Base-by-base conservation (phyloP, 2,888 invertebrate species). In the Chironomus tentans region DNA sequence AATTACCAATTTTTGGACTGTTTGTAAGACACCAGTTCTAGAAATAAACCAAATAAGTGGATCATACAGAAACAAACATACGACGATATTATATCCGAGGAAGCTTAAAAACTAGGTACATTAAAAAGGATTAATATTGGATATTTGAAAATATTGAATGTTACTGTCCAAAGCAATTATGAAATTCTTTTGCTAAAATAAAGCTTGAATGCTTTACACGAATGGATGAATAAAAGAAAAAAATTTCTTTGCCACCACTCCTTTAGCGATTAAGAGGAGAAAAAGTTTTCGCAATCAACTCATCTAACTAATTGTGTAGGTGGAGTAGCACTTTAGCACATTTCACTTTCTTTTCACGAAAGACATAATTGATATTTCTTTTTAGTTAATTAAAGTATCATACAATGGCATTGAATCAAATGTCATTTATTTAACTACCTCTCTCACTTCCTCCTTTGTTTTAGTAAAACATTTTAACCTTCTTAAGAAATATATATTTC, bases 351-450 rank as follows among this genome's bases (percentile, higher is more conserved):
- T 18, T 56, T 56, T 56, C 18, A 18, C 56, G 15, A 56, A 47
- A 50, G 50, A 70, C 24, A 50, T 70, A 70, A 70, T 70, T 70
- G 70, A 70, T 70, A 70, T 70, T 56, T 62, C 18, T 72, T 61
- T 24, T 62, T 38, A 72, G 62, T 72, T 72, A 72, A 72, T 72
- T 72, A 72, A 72, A 62, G 72, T 72, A 72, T 72, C 46, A 38
- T 22, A 21, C n/a, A 28, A 61, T 50, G 62, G 46, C 38, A 38
- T 13, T 24, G 22, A 28, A 72, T 72, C 72, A 72, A 50, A 72
- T 72, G 72, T 72, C 72, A 38, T 72, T 72, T 72, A 46, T 72
- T 28, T 50, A 46, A 47, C 70, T 13, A 21, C 65, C 22, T 65
- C 10, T 24, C 24, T 24, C 21, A 21, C 62, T 21, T 21, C 21